Percentiles rank a stretch among this genome's conserved stretches.
Conservation (phyloP, 2,888 invertebrate species). For the Stenichneumon culpator region DNA sequence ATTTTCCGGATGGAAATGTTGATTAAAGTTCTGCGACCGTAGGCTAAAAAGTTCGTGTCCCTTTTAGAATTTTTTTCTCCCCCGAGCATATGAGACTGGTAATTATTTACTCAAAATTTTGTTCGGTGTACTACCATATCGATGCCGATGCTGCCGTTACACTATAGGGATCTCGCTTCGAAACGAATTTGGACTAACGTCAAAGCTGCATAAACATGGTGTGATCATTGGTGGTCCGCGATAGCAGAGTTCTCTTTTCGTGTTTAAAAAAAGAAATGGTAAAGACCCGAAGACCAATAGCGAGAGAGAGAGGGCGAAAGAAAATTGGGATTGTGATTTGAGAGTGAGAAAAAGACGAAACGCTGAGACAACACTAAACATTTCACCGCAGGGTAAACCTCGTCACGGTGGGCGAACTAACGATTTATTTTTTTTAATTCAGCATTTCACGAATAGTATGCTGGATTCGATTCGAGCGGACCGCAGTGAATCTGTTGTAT, state of each 20-base stretch:
- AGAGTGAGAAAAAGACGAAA: slow-evolving; percentile 14
- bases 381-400: slow-evolving; percentile 38
- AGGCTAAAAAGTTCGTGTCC: background rate
- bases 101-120: slow-evolving; percentile 41
- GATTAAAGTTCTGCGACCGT: background rate
- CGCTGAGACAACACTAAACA: slow-evolving; percentile 29
- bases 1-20: background rate
- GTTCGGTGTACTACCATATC: background rate
- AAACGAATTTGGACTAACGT: slow-evolving; percentile 60
- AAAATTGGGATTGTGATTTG: slow-evolving; percentile 19
- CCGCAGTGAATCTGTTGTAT: background rate
- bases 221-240: slow-evolving; percentile 67
- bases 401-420: slow-evolving; percentile 28
- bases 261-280: slow-evolving; percentile 73
- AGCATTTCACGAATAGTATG: slow-evolving; percentile 15
- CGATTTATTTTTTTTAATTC: slow-evolving; percentile 50
- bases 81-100: background rate
- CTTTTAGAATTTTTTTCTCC: slow-evolving; percentile 36
- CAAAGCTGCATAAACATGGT: slow-evolving; percentile 66
- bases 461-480: slow-evolving; percentile 32
- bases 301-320: background rate
- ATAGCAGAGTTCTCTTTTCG: slow-evolving; percentile 63
- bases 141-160: slow-evolving; percentile 2
- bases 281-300: slow-evolving; percentile 3
- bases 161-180: slow-evolving; percentile 5